Evolutionary conservation across 2,113 vertebrate species (phyloP), one percentile per base, ranked within the genome.

Genomic region (Cyanoramphus novaezelandiae): DNA sequence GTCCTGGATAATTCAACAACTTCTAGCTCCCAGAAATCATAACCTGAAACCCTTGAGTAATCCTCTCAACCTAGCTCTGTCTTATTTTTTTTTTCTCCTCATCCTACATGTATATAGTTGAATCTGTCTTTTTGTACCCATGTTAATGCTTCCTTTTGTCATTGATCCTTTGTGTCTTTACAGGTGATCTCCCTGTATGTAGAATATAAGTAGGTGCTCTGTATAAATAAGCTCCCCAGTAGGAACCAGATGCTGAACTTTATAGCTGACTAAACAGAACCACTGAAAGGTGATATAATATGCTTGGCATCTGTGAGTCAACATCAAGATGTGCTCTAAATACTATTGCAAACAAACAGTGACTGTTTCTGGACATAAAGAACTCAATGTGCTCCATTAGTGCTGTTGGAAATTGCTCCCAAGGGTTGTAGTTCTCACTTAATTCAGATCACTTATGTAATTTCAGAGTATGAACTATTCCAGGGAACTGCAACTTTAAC

Each of bases 371-470:
- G 75, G 87, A 86, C 81, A 52, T 49, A 68, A 82, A 89, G 89
- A 90, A 86, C 92, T 95, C 82, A 13, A 17, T 59, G 87, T 80
- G 75, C 75, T 92, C 82, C 89, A 90, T 91, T 91, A 95, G 78
- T 2, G 0, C 78, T 86, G 87, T 12, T 93, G 82, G 90, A 95
- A 93, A 90, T 88, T 94, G 82, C 47, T 95, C 92, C 87, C 95
- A 74, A 74, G 87, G 75, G 94, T 24, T 64, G 67, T 63, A 43
- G 63, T 39, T 94, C 91, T 95, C 59, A 33, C 75, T 94, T 81
- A 77, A n/a, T 91, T 89, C 81, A 67, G 82, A 91, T 88, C 94
- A 85, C 84, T 95, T 87, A 91, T 1, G 25, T 92, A 94, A 96
- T 94, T 82, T 74, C 59, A 60, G 77, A 72, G 69, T 31, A 87